Evolutionary conservation across 2,797 vertebrate genomes (phyloP).

Genomic region (Clarias laeviceps): DNA sequence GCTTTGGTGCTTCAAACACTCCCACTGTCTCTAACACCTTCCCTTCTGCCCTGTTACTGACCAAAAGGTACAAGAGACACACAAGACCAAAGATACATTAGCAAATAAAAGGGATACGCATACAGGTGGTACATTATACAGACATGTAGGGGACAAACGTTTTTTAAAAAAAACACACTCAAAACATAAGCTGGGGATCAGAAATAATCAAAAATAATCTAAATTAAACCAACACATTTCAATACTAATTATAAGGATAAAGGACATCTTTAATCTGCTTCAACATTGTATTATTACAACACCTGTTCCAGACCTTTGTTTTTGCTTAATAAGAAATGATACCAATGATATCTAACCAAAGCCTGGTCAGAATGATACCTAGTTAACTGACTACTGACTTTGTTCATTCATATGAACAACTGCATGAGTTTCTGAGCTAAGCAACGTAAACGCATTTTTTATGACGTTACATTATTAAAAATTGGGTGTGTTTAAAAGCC

Average conservation of each 20-base stretch:
- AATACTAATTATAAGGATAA: background rate
- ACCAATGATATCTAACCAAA: background rate
- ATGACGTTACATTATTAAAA: too few species aligned
- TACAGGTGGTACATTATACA: background rate
- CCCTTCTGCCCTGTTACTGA: slow-evolving; percentile 81
- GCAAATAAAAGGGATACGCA: background rate
- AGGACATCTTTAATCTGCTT: background rate
- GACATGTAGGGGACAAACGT: background rate
- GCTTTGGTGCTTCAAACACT: slow-evolving; percentile 85
- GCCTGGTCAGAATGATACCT: too few species aligned
- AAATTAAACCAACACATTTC: background rate
- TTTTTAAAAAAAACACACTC: background rate
- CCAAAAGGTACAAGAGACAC: slow-evolving; percentile 24
- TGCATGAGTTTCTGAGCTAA: background rate
- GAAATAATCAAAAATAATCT: slow-evolving; percentile 1
- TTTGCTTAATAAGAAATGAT: background rate
- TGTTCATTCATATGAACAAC: background rate
- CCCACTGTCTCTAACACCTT: slow-evolving; percentile 87
- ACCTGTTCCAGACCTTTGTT: background rate
- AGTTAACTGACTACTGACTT: background rate
- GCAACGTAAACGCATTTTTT: too few species aligned
- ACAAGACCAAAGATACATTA: background rate
- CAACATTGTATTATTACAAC: background rate
- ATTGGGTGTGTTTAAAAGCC: too few species aligned
- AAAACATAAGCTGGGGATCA: background rate